These are phyloP conservation scores for Lasioglossum calceatum DNA, from an alignment of 2,888 invertebrate species.

Conservation along the genomic window DNA sequence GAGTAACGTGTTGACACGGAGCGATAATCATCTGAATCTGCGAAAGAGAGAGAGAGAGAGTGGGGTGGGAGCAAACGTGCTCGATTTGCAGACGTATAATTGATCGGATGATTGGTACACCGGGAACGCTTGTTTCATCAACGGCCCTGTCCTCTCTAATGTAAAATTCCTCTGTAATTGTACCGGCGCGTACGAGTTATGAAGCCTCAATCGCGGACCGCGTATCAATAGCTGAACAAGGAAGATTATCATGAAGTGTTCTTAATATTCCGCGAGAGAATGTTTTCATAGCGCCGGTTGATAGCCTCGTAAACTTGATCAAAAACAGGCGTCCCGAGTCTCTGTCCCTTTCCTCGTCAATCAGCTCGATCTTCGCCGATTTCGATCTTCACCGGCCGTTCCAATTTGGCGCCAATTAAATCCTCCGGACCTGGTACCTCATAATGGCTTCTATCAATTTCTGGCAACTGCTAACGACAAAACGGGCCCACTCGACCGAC, in stretches of 20 bases:
- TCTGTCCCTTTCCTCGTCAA: conserved; percentile 20
- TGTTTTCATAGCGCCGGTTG: conserved; percentile 78
- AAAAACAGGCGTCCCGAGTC: conserved; percentile 29
- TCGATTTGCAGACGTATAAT: neutral
- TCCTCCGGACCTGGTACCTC: conserved; percentile 36
- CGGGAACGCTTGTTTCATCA: neutral
- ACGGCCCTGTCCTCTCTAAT: neutral
- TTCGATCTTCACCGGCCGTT: conserved; percentile 69
- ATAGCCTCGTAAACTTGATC: conserved; percentile 78
- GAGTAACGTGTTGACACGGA: neutral
- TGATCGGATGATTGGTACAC: conserved; percentile 9
- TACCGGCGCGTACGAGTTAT: conserved; percentile 19
- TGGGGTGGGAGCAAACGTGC: neutral
- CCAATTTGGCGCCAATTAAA: conserved; percentile 79
- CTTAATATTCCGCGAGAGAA: conserved; percentile 78
- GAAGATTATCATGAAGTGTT: conserved; percentile 62
- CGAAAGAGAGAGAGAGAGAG: neutral
- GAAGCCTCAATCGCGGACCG: conserved; percentile 62
- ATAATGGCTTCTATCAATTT: conserved; percentile 66
- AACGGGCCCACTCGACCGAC: conserved; percentile 35
- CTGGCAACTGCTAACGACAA: conserved; percentile 63
- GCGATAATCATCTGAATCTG: neutral
- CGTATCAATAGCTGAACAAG: conserved; percentile 41
- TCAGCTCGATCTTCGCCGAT: conserved; percentile 41
- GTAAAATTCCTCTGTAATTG: conserved; percentile 31